phyloP scores from a whole-genome alignment of 1,140 invertebrate genomes.

The Hormaphis cornu region DNA sequence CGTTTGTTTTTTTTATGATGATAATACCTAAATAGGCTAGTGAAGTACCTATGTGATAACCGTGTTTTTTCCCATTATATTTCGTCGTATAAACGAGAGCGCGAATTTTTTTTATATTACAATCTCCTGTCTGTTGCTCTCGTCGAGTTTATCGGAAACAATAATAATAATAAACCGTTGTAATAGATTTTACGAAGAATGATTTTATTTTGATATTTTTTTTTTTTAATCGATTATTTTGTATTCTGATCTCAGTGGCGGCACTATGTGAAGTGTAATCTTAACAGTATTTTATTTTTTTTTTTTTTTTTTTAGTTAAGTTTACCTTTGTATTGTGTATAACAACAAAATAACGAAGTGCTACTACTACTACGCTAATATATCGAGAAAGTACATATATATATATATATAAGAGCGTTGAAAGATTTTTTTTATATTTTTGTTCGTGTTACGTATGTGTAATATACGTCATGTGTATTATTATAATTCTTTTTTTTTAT shows the following conservation, averaged over 20 bases:
- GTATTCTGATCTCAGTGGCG: slow-evolving; percentile 30
- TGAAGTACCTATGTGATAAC: slow-evolving; percentile 30
- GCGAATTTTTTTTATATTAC: slow-evolving; percentile 25
- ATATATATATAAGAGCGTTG: slow-evolving; percentile 5
- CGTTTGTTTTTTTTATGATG: slow-evolving; percentile 7
- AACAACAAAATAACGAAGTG: slow-evolving; percentile 5
- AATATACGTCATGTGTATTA: background rate
- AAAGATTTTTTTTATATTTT: slow-evolving; percentile 24
- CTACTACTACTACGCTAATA: background rate
- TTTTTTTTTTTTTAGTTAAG: slow-evolving; percentile 28
- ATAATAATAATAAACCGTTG: slow-evolving; percentile 3
- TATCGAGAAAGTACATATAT: background rate
- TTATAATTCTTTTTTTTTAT: slow-evolving; percentile 6
- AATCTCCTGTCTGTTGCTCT: background rate
- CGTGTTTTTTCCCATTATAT: slow-evolving; percentile 22
- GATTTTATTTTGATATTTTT: slow-evolving; percentile 13
- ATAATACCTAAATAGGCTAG: slow-evolving; percentile 28
- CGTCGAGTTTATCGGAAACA: slow-evolving; percentile 1
- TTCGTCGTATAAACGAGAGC: slow-evolving; percentile 6
- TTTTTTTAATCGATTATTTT: background rate
- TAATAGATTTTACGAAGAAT: slow-evolving; percentile 1
- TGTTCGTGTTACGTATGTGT: slow-evolving; percentile 8
- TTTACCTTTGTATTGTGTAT: slow-evolving; percentile 30
- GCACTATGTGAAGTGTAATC: slow-evolving; percentile 21
- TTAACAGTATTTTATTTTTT: slow-evolving; percentile 27